phyloP scores from a whole-genome alignment of 92 coral and sea anemone genomes.

The Phenganax subtilis region DNA sequence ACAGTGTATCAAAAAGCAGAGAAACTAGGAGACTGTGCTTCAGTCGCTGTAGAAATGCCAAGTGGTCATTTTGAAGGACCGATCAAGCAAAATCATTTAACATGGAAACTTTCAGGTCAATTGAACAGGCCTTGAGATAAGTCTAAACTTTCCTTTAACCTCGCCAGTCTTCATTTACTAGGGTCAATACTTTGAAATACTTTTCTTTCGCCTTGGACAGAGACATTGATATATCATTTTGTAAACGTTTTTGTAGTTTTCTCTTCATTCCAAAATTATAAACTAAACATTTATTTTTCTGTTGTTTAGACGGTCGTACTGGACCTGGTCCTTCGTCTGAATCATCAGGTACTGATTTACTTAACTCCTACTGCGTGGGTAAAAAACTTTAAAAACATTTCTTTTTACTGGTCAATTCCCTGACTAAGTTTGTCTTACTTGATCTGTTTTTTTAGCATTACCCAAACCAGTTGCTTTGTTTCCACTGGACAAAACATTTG shows the following conservation, averaged over 20 bases:
- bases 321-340: conserved; percentile 99
- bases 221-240: background rate
- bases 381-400: too few species aligned
- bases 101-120: conserved; percentile 93
- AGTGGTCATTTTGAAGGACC: conserved; percentile 99
- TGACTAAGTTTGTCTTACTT: background rate
- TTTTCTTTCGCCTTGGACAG: too few species aligned
- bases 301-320: conserved; percentile 69
- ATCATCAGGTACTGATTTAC: conserved; percentile 60
- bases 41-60: conserved; percentile 93
- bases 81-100: conserved; percentile 82
- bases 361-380: background rate
- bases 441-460: conserved; percentile 54
- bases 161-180: too few species aligned
- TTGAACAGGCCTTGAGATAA: background rate
- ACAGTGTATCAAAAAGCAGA: conserved; percentile 95
- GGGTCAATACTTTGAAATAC: too few species aligned
- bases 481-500: conserved; percentile 71
- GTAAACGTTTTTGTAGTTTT: too few species aligned
- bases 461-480: conserved; percentile 93
- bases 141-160: background rate
- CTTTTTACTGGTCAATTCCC: too few species aligned
- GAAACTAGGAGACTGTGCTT: conserved; percentile 89
- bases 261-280: too few species aligned
- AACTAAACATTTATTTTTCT: background rate